Evolutionary conservation across 2,888 invertebrate genomes (phyloP), one percentile per base, ranked within the genome.

Genomic region (Teleogryllus oceanicus): DNA sequence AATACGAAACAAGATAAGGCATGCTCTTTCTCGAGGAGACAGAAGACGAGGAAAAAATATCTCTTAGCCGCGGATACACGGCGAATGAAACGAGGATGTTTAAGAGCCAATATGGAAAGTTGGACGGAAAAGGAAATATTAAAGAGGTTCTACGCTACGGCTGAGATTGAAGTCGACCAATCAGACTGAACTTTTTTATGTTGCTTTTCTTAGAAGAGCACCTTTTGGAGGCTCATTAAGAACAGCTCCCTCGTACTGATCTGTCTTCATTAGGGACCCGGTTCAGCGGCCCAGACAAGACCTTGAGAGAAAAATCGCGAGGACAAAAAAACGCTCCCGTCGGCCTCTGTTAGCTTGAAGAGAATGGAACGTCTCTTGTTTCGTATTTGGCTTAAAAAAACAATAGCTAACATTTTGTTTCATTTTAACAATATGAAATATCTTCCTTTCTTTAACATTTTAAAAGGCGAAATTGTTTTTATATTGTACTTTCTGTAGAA

Each of bases 81-180:
- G 62, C 62, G 62, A 62, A 62, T 62, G 13, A 62, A 3, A 62
- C 62, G 62, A 37, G 37, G 37, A 37, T 37, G 37, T 37, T 37
- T 37, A 37, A 37, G 62, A 62, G n/a, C 62, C n/a, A 62, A 62
- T 18, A 62, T 18, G n/a, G 62, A 62, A 37, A 62, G 62, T 62
- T 18, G n/a, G 62, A 62, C 37, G 62, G n/a, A 62, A 62, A n/a
- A 62, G n/a, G 62, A 62, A 62, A n/a, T 62, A 62, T n/a, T 62
- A 62, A 62, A 62, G 37, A 37, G n/a, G 62, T 62, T 18, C 62
- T 62, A 62, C 62, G 3, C 62, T 62, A 62, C 62, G 13, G 62
- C 62, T 13, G n/a, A 62, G 62, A 16, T 18, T 62, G 62, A 62
- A 62, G 37, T 37, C 62, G 62, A 37, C n/a, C 62, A 62, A 62